These are phyloP conservation scores for Sparus aurata DNA, from an alignment of 2,797 vertebrate species.

Conservation along the genomic window DNA sequence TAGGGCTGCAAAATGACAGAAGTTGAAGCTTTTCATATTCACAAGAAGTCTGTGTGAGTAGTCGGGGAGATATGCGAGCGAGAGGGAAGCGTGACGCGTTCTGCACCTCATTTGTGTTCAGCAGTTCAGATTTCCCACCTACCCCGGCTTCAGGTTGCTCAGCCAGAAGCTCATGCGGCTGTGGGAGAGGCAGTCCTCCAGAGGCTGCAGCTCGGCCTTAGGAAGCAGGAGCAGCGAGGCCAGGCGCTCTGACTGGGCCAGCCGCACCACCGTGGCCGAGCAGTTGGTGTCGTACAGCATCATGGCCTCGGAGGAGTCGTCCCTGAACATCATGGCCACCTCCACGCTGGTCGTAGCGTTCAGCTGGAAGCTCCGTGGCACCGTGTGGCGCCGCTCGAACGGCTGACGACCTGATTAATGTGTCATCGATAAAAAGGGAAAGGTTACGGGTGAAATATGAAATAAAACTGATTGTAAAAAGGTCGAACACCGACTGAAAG, in stretches of 20 bases:
- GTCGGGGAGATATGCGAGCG: background rate
- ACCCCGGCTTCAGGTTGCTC: constrained; percentile 41
- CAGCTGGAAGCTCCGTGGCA: constrained; percentile 37
- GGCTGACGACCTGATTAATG: constrained; percentile 42
- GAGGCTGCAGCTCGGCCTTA: constrained; percentile 36
- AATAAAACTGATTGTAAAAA: constrained; percentile 5
- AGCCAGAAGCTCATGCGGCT: constrained; percentile 46
- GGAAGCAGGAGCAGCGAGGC: constrained; percentile 48
- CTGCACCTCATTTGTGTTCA: background rate
- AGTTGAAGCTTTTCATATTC: background rate
- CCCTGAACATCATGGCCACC: constrained; percentile 51
- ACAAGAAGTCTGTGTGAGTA: background rate
- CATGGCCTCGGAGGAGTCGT: constrained; percentile 35
- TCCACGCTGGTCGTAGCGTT: constrained; percentile 31
- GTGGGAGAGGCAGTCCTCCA: constrained; percentile 41
- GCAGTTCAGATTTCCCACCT: constrained; percentile 5
- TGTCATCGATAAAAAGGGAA: constrained; percentile 22
- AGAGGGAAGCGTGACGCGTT: background rate
- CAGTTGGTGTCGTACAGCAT: constrained; percentile 56
- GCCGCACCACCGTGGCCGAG: constrained; percentile 27
- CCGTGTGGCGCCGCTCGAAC: constrained; percentile 35
- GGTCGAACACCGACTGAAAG: constrained; percentile 24
- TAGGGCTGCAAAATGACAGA: constrained; percentile 1
- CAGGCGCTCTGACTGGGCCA: constrained; percentile 21
- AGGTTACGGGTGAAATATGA: constrained; percentile 18